phyloP scores from a whole-genome alignment of 1,140 invertebrate species.

The Mya arenaria region DNA sequence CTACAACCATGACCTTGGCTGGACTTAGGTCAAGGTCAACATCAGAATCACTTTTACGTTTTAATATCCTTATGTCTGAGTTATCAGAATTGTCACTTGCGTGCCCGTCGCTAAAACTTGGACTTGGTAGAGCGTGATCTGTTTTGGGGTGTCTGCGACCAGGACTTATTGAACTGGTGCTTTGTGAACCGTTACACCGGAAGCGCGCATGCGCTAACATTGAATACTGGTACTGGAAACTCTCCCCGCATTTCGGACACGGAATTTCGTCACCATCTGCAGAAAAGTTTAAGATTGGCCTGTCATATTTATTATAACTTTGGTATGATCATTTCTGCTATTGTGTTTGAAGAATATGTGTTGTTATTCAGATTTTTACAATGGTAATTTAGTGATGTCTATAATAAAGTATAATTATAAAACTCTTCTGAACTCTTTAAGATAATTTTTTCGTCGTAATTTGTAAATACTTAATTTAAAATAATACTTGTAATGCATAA shows the following conservation, averaged over 20 bases:
- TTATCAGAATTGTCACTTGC: background rate
- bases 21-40: background rate
- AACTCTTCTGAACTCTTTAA: background rate
- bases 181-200: conserved; percentile 60
- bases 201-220: conserved; percentile 77
- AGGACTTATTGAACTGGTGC: background rate
- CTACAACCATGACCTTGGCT: background rate
- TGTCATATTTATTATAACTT: background rate
- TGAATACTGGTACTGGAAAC: conserved; percentile 73
- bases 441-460: background rate
- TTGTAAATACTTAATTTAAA: background rate
- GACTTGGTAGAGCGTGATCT: background rate
- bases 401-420: background rate
- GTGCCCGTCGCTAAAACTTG: background rate
- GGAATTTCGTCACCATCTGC: conserved; percentile 46
- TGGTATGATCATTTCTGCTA: background rate
- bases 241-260: conserved; percentile 74
- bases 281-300: background rate
- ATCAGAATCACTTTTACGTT: background rate
- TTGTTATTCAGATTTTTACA: background rate
- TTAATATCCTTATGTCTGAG: background rate
- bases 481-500: background rate
- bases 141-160: too few species aligned
- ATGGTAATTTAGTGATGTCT: background rate
- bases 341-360: background rate